Percentiles rank a stretch among this genome's conserved stretches.
phyloP scores from a whole-genome alignment of 2,113 vertebrate genomes.

The Nothocercus julius region DNA sequence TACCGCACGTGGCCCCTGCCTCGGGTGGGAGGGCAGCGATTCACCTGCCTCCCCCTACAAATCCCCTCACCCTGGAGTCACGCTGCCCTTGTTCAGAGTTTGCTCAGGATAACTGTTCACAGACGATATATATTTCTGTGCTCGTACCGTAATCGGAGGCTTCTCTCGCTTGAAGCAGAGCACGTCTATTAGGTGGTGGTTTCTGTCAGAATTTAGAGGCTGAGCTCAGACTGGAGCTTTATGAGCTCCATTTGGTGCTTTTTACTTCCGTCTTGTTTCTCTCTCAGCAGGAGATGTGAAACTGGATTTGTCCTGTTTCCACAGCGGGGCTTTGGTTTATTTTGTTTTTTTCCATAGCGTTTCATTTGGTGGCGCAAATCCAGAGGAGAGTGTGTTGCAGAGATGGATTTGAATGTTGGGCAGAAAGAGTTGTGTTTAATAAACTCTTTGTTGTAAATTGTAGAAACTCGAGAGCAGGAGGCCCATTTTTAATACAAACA shows the following conservation, averaged over 20 bases:
- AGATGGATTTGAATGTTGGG: conserved; percentile 74
- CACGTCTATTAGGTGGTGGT: conserved; percentile 67
- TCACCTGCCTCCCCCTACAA: conserved; percentile 16
- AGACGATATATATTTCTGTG: conserved; percentile 69
- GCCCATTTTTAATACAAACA: conserved; percentile 41
- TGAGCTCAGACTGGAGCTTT: conserved; percentile 69
- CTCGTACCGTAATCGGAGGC: conserved; percentile 49
- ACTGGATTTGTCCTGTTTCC: conserved; percentile 74
- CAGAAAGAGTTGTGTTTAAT: conserved; percentile 69
- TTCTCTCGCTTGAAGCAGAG: conserved; percentile 58
- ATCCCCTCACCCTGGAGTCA: conserved; percentile 13
- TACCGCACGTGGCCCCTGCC: conserved; percentile 13
- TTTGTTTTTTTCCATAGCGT: conserved; percentile 75
- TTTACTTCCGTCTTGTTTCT: conserved; percentile 74
- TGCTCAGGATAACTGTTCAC: conserved; percentile 57
- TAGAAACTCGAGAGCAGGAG: conserved; percentile 51
- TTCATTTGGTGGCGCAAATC: conserved; percentile 74
- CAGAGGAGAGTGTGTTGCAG: conserved; percentile 69
- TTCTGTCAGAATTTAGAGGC: conserved; percentile 75
- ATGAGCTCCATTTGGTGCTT: conserved; percentile 63
- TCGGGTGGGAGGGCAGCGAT: background rate
- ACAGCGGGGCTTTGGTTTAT: conserved; percentile 76
- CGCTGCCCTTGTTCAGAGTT: conserved; percentile 59
- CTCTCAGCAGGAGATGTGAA: conserved; percentile 71
- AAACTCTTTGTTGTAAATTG: conserved; percentile 71